Evolutionary conservation across 2,888 invertebrate genomes (phyloP).

Genomic region (Perizoma affinitatum): DNA sequence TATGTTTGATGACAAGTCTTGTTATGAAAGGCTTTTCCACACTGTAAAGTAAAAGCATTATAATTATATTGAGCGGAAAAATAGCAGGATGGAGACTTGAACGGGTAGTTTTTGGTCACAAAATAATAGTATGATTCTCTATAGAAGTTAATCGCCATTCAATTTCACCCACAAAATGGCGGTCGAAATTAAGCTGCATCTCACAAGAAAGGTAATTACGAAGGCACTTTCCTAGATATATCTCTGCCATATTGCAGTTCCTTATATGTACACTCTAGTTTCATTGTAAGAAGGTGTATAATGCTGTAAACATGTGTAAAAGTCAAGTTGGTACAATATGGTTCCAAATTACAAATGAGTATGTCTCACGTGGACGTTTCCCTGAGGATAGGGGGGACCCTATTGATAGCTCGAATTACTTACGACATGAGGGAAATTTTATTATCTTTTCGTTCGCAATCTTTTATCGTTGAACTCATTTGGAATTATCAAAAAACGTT

Average conservation of each 20-base stretch:
- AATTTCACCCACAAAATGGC: slow-evolving; percentile 23
- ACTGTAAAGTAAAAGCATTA: no score
- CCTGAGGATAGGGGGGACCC: slow-evolving; percentile 34
- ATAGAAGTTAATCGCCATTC: slow-evolving; percentile 26
- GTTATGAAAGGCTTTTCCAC: no score
- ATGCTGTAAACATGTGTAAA: slow-evolving; percentile 4
- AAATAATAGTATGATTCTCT: neutral
- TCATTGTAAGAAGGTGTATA: slow-evolving; percentile 10
- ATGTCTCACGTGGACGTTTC: slow-evolving; percentile 39
- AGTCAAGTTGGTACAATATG: slow-evolving; percentile 27
- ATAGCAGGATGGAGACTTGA: no score
- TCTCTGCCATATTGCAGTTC: slow-evolving; percentile 16
- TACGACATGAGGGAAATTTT: slow-evolving; percentile 37
- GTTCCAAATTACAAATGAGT: slow-evolving; percentile 55
- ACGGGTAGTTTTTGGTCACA: neutral
- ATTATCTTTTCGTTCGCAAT: slow-evolving; percentile 37
- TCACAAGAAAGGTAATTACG: slow-evolving; percentile 35
- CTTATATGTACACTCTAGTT: slow-evolving; percentile 5
- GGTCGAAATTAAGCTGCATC: slow-evolving; percentile 29
- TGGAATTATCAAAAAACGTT: neutral
- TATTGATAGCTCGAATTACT: slow-evolving; percentile 51
- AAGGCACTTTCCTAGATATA: slow-evolving; percentile 32
- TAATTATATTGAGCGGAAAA: no score
- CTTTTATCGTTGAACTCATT: slow-evolving; percentile 1
- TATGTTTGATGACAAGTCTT: no score